A percentile compares a stretch with the other conserved stretches of the same genome.
Conservation (phyloP, 2,888 invertebrate species). For the Coleophora flavipennella region DNA sequence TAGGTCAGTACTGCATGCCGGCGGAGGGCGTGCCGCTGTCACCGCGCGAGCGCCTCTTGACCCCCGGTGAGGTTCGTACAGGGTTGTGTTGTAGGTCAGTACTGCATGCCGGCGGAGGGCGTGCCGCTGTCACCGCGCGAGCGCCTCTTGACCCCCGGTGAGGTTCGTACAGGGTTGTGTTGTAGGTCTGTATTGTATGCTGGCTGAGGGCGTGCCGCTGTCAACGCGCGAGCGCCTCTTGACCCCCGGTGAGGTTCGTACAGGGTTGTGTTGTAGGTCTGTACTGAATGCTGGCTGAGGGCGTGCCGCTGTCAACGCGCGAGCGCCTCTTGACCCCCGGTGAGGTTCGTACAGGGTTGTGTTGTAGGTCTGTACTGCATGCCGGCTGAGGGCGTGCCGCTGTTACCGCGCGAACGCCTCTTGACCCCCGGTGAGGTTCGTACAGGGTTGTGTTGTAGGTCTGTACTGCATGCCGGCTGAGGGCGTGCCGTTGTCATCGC, state of each 20-base stretch:
- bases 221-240: too few species aligned
- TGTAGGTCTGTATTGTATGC: too few species aligned
- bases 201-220: too few species aligned
- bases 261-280: too few species aligned
- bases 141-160: slow-evolving; percentile 83
- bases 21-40: slow-evolving; percentile 92
- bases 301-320: too few species aligned
- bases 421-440: too few species aligned
- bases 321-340: too few species aligned
- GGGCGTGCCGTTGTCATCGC: slow-evolving; percentile 88
- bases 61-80: slow-evolving; percentile 75
- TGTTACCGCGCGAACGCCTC: slow-evolving; percentile 89
- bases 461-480: slow-evolving; percentile 99
- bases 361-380: slow-evolving; percentile 97
- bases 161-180: slow-evolving; percentile 47
- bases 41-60: slow-evolving; percentile 80
- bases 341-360: too few species aligned
- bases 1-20: slow-evolving; percentile 99
- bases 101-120: slow-evolving; percentile 99
- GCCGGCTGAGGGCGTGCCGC: slow-evolving; percentile 94
- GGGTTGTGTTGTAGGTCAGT: slow-evolving; percentile 80
- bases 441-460: too few species aligned
- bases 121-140: slow-evolving; percentile 84
- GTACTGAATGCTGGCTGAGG: too few species aligned
- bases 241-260: too few species aligned